Percentiles rank a stretch among this genome's conserved stretches.
These are phyloP conservation scores for Cryptus armator DNA, from an alignment of 2,888 invertebrate genomes.

Conservation along the genomic window DNA sequence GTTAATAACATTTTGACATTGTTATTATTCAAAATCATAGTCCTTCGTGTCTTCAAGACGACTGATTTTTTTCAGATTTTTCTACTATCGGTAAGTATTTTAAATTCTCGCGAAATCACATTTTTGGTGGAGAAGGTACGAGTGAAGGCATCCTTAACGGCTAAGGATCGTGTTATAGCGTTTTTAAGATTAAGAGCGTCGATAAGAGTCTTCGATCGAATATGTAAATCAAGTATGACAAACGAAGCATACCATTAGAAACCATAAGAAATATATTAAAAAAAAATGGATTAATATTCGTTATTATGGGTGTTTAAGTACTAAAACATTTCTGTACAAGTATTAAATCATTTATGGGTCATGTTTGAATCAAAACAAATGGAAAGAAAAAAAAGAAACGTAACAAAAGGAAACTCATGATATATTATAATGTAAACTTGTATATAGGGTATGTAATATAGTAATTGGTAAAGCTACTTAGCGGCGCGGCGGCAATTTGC, in stretches of 20 bases:
- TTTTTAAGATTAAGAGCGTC: not conserved
- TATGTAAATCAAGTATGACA: slow-evolving; percentile 23
- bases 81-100: too few species aligned
- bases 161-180: not conserved
- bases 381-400: slow-evolving; percentile 18
- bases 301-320: slow-evolving; percentile 63
- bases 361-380: slow-evolving; percentile 21
- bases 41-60: too few species aligned
- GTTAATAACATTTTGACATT: too few species aligned
- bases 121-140: too few species aligned
- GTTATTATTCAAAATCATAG: too few species aligned
- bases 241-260: slow-evolving; percentile 40
- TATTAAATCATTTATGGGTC: slow-evolving; percentile 57
- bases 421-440: slow-evolving; percentile 58
- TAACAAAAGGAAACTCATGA: slow-evolving; percentile 35
- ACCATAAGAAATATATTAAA: slow-evolving; percentile 38
- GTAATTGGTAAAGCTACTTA: slow-evolving; percentile 57
- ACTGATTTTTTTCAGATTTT: too few species aligned
- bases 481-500: slow-evolving; percentile 58
- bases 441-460: slow-evolving; percentile 61
- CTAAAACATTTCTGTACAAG: slow-evolving; percentile 65
- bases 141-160: not conserved
- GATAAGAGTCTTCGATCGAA: slow-evolving; percentile 13
- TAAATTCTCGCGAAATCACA: too few species aligned
- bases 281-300: slow-evolving; percentile 28